Percentiles rank a stretch among this genome's conserved stretches.
These are phyloP conservation scores for Passer montanus DNA, from an alignment of 2,113 vertebrate genomes.

Conservation along the genomic window DNA sequence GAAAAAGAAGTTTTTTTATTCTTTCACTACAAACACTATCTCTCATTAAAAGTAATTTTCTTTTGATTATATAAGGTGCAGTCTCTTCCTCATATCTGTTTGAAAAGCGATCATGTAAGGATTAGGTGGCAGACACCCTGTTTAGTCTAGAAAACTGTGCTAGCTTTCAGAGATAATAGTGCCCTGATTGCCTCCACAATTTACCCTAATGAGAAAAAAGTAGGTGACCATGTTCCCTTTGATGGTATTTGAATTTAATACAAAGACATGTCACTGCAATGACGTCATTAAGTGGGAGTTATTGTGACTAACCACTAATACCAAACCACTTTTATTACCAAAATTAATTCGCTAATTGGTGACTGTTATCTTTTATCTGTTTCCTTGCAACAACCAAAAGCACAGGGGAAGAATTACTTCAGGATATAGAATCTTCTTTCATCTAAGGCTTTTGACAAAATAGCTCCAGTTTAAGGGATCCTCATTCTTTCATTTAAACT, in stretches of 20 bases:
- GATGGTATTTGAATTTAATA: background rate
- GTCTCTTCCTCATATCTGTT: background rate
- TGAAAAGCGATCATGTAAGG: background rate
- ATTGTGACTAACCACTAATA: background rate
- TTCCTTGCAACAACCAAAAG: background rate
- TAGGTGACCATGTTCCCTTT: background rate
- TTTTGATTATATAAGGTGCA: no score
- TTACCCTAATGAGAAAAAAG: background rate
- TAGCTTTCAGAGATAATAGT: background rate
- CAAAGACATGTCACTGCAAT: background rate
- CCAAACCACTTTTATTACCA: background rate
- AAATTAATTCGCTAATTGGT: background rate
- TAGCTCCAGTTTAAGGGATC: background rate
- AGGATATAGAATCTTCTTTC: background rate
- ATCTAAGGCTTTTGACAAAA: background rate
- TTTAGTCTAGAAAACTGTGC: background rate
- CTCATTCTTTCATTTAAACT: background rate
- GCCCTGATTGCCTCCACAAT: background rate
- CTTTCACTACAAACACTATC: rapidly evolving
- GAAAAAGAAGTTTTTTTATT: background rate
- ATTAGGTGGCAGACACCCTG: background rate
- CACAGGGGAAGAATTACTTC: background rate
- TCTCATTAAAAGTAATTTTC: background rate
- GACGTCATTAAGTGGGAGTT: background rate
- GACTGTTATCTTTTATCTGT: background rate